Percentiles rank a stretch among this genome's conserved stretches.
These are phyloP conservation scores for Macrotis lagotis DNA, from an alignment of 2,113 vertebrate species.

Conservation along the genomic window DNA sequence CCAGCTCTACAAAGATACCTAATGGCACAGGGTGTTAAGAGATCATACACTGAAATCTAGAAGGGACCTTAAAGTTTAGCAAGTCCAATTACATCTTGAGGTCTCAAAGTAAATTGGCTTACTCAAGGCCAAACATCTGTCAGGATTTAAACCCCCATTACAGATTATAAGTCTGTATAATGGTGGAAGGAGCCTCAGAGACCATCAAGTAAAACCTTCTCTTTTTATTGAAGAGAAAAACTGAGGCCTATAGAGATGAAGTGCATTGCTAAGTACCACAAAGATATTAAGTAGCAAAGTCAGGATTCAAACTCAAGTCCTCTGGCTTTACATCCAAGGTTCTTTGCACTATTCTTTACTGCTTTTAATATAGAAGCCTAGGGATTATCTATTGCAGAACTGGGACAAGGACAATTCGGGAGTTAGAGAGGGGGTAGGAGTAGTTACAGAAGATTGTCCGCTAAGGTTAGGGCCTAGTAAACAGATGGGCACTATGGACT, in stretches of 20 bases:
- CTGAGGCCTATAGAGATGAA: neutral
- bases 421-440: neutral
- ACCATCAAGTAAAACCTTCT: neutral
- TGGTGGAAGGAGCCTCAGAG: neutral
- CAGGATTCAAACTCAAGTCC: neutral
- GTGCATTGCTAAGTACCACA: neutral
- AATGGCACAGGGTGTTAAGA: neutral
- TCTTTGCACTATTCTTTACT: neutral
- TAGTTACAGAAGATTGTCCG: neutral
- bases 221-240: neutral
- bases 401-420: neutral
- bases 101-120: neutral
- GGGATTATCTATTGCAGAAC: neutral
- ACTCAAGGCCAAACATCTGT: neutral
- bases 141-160: neutral
- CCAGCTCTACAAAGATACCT: neutral
- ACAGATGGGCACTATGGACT: neutral
- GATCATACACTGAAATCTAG: neutral
- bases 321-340: neutral
- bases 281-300: neutral
- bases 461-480: neutral
- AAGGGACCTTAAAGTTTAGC: neutral
- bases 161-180: neutral
- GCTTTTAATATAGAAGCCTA: neutral
- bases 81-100: neutral